phyloP scores from a whole-genome alignment of 2,888 invertebrate species.

The Phragmatobia fuliginosa region DNA sequence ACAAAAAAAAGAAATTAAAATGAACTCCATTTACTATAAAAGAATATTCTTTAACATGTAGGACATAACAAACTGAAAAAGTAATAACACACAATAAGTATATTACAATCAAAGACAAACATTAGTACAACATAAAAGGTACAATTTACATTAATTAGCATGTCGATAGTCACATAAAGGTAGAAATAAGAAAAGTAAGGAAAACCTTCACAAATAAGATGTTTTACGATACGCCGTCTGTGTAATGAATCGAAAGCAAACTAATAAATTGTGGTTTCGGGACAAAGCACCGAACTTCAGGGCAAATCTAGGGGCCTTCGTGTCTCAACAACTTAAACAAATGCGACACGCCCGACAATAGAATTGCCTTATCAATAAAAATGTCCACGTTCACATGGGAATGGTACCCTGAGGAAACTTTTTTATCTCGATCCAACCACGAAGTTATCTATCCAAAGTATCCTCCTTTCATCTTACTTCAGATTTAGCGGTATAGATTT shows the following conservation, averaged over 20 bases:
- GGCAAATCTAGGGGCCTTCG: slow-evolving; percentile 37
- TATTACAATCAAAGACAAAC: slow-evolving; percentile 26
- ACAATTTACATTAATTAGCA: slow-evolving; percentile 43
- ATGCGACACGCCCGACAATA: slow-evolving; percentile 46
- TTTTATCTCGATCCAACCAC: slow-evolving; percentile 33
- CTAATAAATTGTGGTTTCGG: slow-evolving; percentile 70
- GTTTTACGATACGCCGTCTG: slow-evolving; percentile 56
- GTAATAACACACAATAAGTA: neutral
- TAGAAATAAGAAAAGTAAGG: slow-evolving; percentile 64
- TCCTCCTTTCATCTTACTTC: slow-evolving; percentile 29
- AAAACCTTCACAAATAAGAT: slow-evolving; percentile 58
- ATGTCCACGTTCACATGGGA: slow-evolving; percentile 45
- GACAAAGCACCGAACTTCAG: slow-evolving; percentile 61
- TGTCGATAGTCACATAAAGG: slow-evolving; percentile 54
- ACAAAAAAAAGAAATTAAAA: too few species aligned
- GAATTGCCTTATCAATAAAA: slow-evolving; percentile 53
- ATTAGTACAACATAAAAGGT: slow-evolving; percentile 25
- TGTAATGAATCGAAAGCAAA: slow-evolving; percentile 71
- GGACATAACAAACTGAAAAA: neutral
- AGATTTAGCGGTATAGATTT: slow-evolving; percentile 13
- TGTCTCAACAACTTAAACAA: slow-evolving; percentile 54
- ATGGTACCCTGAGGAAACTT: slow-evolving; percentile 35
- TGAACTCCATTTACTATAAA: too few species aligned
- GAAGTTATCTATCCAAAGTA: slow-evolving; percentile 22
- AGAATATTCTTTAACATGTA: too few species aligned